Conservation (phyloP, 2,888 invertebrate species). For the Tethea ocularis region DNA sequence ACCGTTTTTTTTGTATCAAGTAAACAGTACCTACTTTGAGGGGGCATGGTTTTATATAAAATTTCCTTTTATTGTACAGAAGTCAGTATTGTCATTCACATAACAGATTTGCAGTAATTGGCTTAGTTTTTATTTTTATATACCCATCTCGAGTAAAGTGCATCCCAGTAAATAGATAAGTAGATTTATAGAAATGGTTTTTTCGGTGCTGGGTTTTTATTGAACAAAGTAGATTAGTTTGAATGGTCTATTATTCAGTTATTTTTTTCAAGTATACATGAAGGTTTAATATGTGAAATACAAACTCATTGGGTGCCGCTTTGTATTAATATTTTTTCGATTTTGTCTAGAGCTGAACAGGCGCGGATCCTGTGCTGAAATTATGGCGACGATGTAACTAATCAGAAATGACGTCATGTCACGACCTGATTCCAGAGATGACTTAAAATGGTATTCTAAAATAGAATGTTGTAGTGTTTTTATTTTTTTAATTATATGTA, state of each 20-base stretch:
- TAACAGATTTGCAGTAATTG: neutral
- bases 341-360: neutral
- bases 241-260: slow-evolving; percentile 18
- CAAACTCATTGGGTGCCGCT: slow-evolving; percentile 1
- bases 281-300: slow-evolving; percentile 5
- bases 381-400: neutral
- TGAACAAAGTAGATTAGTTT: slow-evolving; percentile 31
- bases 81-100: slow-evolving; percentile 9
- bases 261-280: slow-evolving; percentile 20
- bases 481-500: neutral
- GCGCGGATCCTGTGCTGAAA: neutral
- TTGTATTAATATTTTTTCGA: neutral
- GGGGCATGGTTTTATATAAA: slow-evolving; percentile 34
- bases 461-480: neutral
- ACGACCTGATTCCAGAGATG: neutral
- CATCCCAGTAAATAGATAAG: slow-evolving; percentile 78
- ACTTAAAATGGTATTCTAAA: neutral
- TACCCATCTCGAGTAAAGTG: slow-evolving; percentile 70
- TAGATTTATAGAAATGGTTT: slow-evolving; percentile 66
- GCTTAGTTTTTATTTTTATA: slow-evolving; percentile 15
- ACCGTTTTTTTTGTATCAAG: slow-evolving; percentile 23
- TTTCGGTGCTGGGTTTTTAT: slow-evolving; percentile 71
- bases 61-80: slow-evolving; percentile 22
- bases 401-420: neutral
- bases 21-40: slow-evolving; percentile 19